These are phyloP conservation scores for Diarsia mendica DNA, from an alignment of 2,888 invertebrate genomes.

Conservation along the genomic window DNA sequence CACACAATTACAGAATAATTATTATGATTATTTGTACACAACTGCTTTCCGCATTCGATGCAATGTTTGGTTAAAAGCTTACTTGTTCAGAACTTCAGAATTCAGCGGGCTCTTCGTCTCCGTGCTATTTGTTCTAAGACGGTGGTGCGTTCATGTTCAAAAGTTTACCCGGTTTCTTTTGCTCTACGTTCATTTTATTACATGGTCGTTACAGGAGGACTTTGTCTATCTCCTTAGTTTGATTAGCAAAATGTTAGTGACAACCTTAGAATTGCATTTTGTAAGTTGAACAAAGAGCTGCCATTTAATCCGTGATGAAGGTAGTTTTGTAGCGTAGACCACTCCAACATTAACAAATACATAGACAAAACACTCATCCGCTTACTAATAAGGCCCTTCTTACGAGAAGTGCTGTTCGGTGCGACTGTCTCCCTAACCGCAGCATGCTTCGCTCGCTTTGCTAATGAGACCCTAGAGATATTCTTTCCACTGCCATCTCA, in stretches of 20 bases:
- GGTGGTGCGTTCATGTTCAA: conserved; percentile 50
- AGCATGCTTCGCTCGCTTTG: conserved; percentile 74
- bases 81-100: conserved; percentile 44
- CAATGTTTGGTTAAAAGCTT: conserved; percentile 50
- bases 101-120: conserved; percentile 28
- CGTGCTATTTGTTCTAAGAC: conserved; percentile 52
- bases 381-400: conserved; percentile 72
- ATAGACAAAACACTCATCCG: conserved; percentile 59
- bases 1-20: conserved; percentile 49
- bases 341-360: conserved; percentile 58
- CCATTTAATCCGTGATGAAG: conserved; percentile 14
- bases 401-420: conserved; percentile 64
- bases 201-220: conserved; percentile 41
- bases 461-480: conserved; percentile 80
- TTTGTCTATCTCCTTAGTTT: conserved; percentile 47
- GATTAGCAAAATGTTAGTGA: conserved; percentile 44
- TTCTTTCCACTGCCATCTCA: conserved; percentile 70
- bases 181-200: conserved; percentile 61
- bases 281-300: conserved; percentile 27
- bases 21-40: conserved; percentile 48
- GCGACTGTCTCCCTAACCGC: conserved; percentile 67
- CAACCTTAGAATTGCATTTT: conserved; percentile 35
- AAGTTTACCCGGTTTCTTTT: conserved; percentile 53
- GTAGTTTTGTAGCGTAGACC: conserved; percentile 32
- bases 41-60: conserved; percentile 37